Conservation (phyloP, 2,113 vertebrate genomes). For the Echinops telfairi region DNA sequence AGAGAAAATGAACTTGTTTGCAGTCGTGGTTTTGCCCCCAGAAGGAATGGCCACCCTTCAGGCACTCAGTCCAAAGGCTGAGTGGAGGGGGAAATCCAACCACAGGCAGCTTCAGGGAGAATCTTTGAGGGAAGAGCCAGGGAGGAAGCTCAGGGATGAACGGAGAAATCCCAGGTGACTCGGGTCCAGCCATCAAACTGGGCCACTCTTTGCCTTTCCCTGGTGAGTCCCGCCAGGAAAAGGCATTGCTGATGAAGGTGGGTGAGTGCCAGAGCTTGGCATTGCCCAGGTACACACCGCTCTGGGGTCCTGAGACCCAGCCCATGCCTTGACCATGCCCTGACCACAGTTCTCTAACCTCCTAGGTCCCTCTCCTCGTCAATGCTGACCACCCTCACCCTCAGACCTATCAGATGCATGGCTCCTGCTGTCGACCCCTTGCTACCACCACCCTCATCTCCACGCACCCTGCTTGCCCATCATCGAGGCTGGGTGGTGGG, state of each 20-base stretch:
- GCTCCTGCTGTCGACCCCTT: rapidly evolving
- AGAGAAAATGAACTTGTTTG: slow-evolving; percentile 74
- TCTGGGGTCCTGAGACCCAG: not conserved
- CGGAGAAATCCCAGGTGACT: not conserved
- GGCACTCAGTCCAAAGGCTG: not conserved
- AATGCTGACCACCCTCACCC: rapidly evolving
- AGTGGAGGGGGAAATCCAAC: slow-evolving; percentile 38
- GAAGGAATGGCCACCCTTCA: slow-evolving; percentile 61
- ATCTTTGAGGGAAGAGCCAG: not conserved
- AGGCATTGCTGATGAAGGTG: not conserved
- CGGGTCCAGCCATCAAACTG: not conserved
- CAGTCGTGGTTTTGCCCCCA: slow-evolving; percentile 72
- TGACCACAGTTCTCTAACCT: not conserved
- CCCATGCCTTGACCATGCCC: not conserved
- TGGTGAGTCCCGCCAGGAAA: not conserved
- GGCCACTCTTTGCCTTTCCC: not conserved
- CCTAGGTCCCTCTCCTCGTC: not conserved
- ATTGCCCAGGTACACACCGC: not conserved
- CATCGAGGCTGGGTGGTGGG: rapidly evolving
- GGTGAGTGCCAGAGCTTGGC: not conserved
- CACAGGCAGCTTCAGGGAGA: slow-evolving; percentile 16
- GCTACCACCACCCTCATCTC: not conserved
- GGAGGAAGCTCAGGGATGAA: rapidly evolving
- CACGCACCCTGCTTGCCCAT: not conserved
- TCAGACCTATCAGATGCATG: not conserved